phyloP scores from a whole-genome alignment of 2,113 vertebrate genomes.

The Tetraodon nigroviridis region DNA sequence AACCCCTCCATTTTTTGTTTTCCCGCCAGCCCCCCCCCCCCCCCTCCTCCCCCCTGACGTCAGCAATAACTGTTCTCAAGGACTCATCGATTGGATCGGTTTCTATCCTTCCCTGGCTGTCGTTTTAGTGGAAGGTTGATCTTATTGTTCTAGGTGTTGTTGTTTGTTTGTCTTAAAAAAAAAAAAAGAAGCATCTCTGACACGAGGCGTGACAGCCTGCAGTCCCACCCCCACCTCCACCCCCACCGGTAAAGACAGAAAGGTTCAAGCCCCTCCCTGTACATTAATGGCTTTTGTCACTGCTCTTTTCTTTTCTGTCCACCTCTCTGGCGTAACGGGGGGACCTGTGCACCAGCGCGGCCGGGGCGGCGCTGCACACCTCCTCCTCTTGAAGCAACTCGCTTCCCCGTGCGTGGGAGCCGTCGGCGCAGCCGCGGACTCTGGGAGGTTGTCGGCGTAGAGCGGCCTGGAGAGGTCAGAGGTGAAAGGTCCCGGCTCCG shows the following conservation, averaged over 20 bases:
- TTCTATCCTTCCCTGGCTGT: slow-evolving; percentile 64
- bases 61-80: slow-evolving; percentile 81
- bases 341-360: slow-evolving; percentile 42
- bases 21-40: slow-evolving; percentile 16
- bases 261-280: slow-evolving; percentile 52
- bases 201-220: slow-evolving; percentile 47
- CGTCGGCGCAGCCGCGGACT: slow-evolving; percentile 30
- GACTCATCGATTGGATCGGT: slow-evolving; percentile 72
- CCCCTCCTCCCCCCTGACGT: slow-evolving; percentile 45
- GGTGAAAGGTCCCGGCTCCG: no score
- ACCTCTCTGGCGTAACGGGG: slow-evolving; percentile 11
- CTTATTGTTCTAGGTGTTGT: slow-evolving; percentile 68
- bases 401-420: slow-evolving; percentile 17
- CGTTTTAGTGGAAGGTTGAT: slow-evolving; percentile 64
- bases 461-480: slow-evolving; percentile 1
- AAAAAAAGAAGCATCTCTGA: slow-evolving; percentile 54
- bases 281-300: slow-evolving; percentile 68
- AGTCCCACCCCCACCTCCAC: slow-evolving; percentile 7
- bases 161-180: slow-evolving; percentile 40
- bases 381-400: slow-evolving; percentile 14
- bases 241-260: slow-evolving; percentile 34
- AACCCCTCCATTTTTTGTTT: slow-evolving; percentile 28
- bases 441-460: slow-evolving; percentile 16
- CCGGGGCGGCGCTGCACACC: slow-evolving; percentile 30
- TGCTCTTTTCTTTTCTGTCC: slow-evolving; percentile 42